phyloP scores from a whole-genome alignment of 2,797 vertebrate genomes.

The Coluber constrictor region DNA sequence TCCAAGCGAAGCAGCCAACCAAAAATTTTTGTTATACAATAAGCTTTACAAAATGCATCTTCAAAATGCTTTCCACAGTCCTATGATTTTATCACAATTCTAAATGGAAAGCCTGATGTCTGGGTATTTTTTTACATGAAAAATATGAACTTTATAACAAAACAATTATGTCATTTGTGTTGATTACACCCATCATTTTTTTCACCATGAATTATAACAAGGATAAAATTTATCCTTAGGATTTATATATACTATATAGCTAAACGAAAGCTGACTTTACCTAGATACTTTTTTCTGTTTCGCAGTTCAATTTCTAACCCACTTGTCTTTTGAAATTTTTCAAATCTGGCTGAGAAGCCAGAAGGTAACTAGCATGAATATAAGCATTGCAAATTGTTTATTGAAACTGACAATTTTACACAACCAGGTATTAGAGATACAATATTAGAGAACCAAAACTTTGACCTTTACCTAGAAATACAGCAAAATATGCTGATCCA shows the following conservation, averaged over 20 bases:
- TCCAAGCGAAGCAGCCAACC: neutral
- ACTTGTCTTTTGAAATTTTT: neutral
- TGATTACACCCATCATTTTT: neutral
- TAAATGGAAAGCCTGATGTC: neutral
- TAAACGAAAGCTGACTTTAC: neutral
- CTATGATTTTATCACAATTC: neutral
- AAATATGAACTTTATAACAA: neutral
- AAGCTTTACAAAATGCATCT: neutral
- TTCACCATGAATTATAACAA: neutral
- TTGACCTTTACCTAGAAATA: conserved; percentile 13
- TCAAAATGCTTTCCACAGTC: neutral
- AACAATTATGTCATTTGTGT: neutral
- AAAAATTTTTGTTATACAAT: neutral
- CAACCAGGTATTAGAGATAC: neutral
- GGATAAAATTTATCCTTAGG: neutral
- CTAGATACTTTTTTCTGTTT: neutral
- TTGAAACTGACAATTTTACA: neutral
- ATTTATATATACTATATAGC: neutral
- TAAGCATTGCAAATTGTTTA: neutral
- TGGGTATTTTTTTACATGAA: neutral
- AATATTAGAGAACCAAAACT: neutral
- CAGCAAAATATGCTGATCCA: neutral
- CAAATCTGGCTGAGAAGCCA: conserved; percentile 8
- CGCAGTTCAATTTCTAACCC: neutral
- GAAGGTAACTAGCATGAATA: neutral